Evolutionary conservation across 2,888 invertebrate species (phyloP).

Genomic region (Stegana nigrithorax): DNA sequence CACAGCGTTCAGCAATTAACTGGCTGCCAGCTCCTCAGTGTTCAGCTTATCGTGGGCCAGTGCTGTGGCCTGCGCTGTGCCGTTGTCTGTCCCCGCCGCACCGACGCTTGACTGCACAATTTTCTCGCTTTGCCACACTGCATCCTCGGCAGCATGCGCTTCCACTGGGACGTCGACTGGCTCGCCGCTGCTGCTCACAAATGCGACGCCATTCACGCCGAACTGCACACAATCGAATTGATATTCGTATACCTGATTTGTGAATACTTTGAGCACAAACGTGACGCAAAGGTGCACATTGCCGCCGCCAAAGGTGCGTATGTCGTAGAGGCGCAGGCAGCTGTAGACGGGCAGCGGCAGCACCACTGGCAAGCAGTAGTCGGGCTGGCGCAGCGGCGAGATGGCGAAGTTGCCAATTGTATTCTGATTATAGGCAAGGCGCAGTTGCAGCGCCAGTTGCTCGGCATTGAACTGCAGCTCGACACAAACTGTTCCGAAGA

Average conservation of each 20-base stretch:
- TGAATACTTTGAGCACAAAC: constrained; percentile 39
- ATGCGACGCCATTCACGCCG: constrained; percentile 37
- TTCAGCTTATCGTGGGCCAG: constrained; percentile 23
- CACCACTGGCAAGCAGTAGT: constrained; percentile 43
- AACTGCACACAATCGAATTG: constrained; percentile 45
- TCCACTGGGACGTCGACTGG: too few relatives aligned
- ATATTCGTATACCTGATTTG: constrained; percentile 42
- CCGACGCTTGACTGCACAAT: too few relatives aligned
- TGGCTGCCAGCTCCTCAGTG: neutral
- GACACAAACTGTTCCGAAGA: constrained; percentile 35
- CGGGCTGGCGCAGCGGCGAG: constrained; percentile 40
- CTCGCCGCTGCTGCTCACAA: constrained; percentile 8
- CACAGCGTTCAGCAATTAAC: neutral
- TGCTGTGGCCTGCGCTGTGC: too few relatives aligned
- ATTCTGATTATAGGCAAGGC: constrained; percentile 36
- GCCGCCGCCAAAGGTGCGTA: constrained; percentile 31
- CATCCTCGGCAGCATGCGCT: neutral
- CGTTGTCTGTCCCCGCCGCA: too few relatives aligned
- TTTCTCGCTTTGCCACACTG: too few relatives aligned
- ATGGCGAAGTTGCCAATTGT: constrained; percentile 35
- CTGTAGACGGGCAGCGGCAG: constrained; percentile 42
- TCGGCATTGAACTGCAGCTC: constrained; percentile 28
- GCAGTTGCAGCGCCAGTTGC: constrained; percentile 31
- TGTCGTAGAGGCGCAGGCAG: constrained; percentile 48
- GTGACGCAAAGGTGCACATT: constrained; percentile 43